phyloP scores from a whole-genome alignment of 2,888 invertebrate species.

The Lysandra coridon region DNA sequence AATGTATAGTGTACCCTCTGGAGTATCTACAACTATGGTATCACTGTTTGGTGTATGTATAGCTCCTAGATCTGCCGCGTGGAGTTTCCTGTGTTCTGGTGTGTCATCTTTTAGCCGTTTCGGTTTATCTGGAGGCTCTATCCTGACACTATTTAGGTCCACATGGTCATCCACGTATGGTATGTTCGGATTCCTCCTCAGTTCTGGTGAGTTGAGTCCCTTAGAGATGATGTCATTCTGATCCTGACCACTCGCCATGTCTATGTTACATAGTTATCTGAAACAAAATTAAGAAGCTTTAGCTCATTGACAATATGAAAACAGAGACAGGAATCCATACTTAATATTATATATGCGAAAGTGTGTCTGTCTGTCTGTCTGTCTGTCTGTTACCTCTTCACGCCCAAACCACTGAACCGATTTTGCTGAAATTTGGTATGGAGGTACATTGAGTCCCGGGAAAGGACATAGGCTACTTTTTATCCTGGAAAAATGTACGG shows the following conservation, averaged over 20 bases:
- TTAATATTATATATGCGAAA: too few relatives aligned
- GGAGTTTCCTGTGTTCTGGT: slow-evolving; percentile 49
- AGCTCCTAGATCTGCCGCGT: slow-evolving; percentile 63
- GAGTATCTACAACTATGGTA: slow-evolving; percentile 72
- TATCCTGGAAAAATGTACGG: too few relatives aligned
- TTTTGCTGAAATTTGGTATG: too few relatives aligned
- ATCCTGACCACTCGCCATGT: slow-evolving; percentile 44
- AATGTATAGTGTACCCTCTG: slow-evolving; percentile 72
- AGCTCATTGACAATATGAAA: neutral
- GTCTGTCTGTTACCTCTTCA: too few relatives aligned
- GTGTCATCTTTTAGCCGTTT: slow-evolving; percentile 50
- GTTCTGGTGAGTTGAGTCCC: slow-evolving; percentile 68
- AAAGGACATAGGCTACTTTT: too few relatives aligned
- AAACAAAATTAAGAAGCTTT: slow-evolving; percentile 42
- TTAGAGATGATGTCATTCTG: slow-evolving; percentile 52
- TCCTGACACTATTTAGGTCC: slow-evolving; percentile 51
- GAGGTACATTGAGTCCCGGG: too few relatives aligned
- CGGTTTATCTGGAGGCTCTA: slow-evolving; percentile 53
- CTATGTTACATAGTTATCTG: slow-evolving; percentile 65
- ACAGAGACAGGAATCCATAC: neutral
- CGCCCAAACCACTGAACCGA: too few relatives aligned
- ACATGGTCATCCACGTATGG: slow-evolving; percentile 60
- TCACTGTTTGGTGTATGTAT: slow-evolving; percentile 68
- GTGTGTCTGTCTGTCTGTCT: too few relatives aligned
- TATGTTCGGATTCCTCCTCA: slow-evolving; percentile 47